These are phyloP conservation scores for Heliothis virescens DNA, from an alignment of 1,140 invertebrate genomes.

Conservation along the genomic window DNA sequence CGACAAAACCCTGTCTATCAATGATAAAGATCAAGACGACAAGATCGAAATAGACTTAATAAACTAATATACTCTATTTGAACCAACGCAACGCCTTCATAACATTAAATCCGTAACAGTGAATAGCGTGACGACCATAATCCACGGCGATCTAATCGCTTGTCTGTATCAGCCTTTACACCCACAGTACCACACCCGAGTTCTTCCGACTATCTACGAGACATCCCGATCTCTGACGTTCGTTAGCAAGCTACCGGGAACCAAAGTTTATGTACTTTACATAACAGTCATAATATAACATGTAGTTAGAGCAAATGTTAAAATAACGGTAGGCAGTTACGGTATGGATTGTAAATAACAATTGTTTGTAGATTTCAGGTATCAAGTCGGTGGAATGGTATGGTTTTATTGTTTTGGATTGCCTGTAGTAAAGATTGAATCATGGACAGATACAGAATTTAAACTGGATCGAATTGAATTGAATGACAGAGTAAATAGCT, in stretches of 20 bases:
- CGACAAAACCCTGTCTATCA: not conserved
- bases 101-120: not conserved
- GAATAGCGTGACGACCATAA: constrained; percentile 1
- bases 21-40: not conserved
- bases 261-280: constrained; percentile 25
- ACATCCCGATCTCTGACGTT: constrained; percentile 22
- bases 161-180: constrained; percentile 2
- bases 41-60: too few species aligned
- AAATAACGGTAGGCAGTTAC: constrained; percentile 1
- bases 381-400: not conserved
- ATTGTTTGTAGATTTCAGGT: constrained; percentile 15
- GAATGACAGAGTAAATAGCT: too few species aligned
- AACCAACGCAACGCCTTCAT: not conserved
- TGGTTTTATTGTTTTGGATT: not conserved
- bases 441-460: not conserved
- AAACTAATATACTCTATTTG: not conserved
- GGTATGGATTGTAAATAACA: constrained; percentile 22
- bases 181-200: constrained; percentile 8
- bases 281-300: constrained; percentile 24
- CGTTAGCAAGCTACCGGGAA: constrained; percentile 34
- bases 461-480: too few species aligned
- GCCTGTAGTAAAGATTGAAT: not conserved
- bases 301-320: constrained; percentile 8
- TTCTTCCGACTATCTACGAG: constrained; percentile 5
- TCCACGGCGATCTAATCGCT: constrained; percentile 16